phyloP scores from a whole-genome alignment of 2,888 invertebrate genomes.

The Phyto melanocephala region DNA sequence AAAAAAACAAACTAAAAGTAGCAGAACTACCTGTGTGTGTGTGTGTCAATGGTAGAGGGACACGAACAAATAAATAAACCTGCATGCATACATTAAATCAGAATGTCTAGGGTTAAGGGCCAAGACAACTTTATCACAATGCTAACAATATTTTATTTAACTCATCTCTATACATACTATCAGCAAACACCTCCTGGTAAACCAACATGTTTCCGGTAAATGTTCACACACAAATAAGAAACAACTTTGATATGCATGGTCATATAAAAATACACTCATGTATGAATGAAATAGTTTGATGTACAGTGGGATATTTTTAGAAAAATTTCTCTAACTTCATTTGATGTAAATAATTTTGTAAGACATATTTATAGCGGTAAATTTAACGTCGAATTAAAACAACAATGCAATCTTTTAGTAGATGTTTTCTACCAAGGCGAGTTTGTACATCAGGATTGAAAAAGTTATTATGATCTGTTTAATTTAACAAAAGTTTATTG shows the following conservation, averaged over 20 bases:
- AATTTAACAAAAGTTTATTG: too few species aligned
- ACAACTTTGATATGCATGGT: neutral
- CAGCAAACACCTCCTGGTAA: neutral
- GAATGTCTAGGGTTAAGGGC: constrained; percentile 34
- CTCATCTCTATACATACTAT: neutral
- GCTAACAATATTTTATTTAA: constrained; percentile 20
- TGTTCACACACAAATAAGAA: constrained; percentile 54
- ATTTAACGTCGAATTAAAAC: too few species aligned
- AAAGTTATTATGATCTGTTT: too few species aligned
- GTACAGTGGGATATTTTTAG: constrained; percentile 29
- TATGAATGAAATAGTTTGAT: neutral
- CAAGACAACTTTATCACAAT: constrained; percentile 37
- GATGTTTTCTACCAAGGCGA: too few species aligned
- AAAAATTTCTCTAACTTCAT: too few species aligned
- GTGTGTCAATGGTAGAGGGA: too few species aligned
- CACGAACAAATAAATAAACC: constrained; percentile 7
- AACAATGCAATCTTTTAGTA: too few species aligned
- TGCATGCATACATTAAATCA: constrained; percentile 20
- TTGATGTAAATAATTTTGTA: too few species aligned
- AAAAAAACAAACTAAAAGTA: neutral
- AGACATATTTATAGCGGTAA: too few species aligned
- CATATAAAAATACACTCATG: neutral
- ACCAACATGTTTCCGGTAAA: constrained; percentile 58
- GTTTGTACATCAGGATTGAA: too few species aligned
- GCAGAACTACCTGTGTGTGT: too few species aligned